Conservation (phyloP, 2,888 invertebrate species). For the Drosophila paracracens region DNA sequence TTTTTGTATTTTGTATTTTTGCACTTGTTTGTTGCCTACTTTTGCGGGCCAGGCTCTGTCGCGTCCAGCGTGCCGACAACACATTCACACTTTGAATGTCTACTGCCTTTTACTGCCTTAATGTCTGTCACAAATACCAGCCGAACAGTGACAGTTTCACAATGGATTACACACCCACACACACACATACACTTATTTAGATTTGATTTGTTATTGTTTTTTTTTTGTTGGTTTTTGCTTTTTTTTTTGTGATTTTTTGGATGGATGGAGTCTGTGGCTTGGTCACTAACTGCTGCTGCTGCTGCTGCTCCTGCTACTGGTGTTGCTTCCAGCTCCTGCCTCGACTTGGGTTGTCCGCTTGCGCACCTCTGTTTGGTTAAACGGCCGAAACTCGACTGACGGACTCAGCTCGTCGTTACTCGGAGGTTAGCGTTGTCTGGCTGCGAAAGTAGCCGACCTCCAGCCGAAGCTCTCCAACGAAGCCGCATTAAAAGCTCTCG, state of each 20-base stretch:
- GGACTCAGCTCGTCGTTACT: slow-evolving; percentile 21
- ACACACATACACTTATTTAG: slow-evolving; percentile 15
- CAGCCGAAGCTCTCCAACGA: slow-evolving; percentile 33
- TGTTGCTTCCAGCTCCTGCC: slow-evolving; percentile 30
- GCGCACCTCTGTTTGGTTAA: slow-evolving; percentile 80
- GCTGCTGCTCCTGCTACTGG: slow-evolving; percentile 21
- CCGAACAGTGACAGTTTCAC: slow-evolving; percentile 20
- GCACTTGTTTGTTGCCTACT: slow-evolving; percentile 38
- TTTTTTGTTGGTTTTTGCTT: background rate
- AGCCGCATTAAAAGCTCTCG: slow-evolving; percentile 62
- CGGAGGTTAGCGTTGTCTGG: slow-evolving; percentile 29
- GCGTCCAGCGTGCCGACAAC: slow-evolving; percentile 20
- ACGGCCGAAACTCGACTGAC: slow-evolving; percentile 84
- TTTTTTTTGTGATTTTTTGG: slow-evolving; percentile 15
- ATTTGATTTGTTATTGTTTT: slow-evolving; percentile 31
- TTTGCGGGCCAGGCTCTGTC: slow-evolving; percentile 6
- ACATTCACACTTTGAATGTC: slow-evolving; percentile 18
- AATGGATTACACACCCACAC: slow-evolving; percentile 18
- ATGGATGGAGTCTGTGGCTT: slow-evolving; percentile 38
- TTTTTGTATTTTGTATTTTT: slow-evolving; percentile 1
- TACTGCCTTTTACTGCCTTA: background rate
- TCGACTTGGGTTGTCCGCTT: slow-evolving; percentile 57
- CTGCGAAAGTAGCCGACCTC: slow-evolving; percentile 36
- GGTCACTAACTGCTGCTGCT: slow-evolving; percentile 26
- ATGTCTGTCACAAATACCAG: slow-evolving; percentile 43